Evolutionary conservation across 2,888 invertebrate genomes (phyloP).

Genomic region (Ophion ellenae): DNA sequence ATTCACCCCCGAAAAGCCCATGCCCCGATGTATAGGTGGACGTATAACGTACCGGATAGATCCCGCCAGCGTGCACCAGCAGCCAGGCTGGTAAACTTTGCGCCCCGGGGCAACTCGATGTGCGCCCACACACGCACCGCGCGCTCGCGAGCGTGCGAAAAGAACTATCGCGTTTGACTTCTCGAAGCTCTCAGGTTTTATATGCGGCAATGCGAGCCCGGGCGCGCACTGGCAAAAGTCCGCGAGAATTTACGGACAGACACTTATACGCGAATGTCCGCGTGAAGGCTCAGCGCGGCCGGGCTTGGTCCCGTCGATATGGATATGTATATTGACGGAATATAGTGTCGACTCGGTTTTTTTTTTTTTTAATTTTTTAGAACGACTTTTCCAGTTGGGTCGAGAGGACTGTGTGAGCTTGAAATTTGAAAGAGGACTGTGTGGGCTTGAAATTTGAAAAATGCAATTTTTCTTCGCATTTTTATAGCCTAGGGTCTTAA

Average conservation of each 20-base stretch:
- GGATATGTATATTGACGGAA: background rate
- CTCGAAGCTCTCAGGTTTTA: background rate
- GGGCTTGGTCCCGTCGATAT: background rate
- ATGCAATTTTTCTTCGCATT: too few relatives aligned
- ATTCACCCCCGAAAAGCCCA: conserved; percentile 48
- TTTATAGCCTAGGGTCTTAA: too few relatives aligned
- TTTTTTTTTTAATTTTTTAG: background rate
- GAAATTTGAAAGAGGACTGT: background rate
- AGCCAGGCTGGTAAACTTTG: conserved; percentile 2
- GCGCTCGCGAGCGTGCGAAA: background rate
- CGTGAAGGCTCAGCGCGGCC: background rate
- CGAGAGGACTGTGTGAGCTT: background rate
- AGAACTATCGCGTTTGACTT: background rate
- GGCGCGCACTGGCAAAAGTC: background rate
- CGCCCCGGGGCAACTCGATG: background rate
- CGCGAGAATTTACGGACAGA: background rate
- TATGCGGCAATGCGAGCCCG: background rate
- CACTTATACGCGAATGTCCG: background rate
- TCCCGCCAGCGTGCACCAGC: conserved; percentile 14
- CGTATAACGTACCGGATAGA: conserved; percentile 17
- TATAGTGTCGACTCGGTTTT: background rate
- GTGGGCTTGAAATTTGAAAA: background rate
- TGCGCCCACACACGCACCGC: background rate
- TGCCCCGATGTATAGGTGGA: conserved; percentile 16
- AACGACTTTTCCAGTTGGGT: background rate